phyloP scores from a whole-genome alignment of 2,797 vertebrate species.

The Amazona finschi region DNA sequence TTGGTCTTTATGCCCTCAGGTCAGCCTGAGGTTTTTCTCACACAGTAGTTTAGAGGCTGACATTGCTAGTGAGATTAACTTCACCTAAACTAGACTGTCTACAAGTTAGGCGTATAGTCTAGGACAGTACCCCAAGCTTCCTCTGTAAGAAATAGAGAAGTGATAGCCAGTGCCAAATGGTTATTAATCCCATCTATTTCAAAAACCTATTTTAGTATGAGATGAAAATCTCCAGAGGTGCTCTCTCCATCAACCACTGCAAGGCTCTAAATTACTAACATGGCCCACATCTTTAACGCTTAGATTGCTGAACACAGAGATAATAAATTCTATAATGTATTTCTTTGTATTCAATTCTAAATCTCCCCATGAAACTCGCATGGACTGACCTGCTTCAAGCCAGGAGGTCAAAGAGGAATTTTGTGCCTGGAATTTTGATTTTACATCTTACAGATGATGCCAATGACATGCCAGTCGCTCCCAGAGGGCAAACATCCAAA shows the following conservation, averaged over 20 bases:
- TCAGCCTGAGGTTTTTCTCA: neutral
- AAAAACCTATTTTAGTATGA: neutral
- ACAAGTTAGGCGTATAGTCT: neutral
- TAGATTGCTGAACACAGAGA: neutral
- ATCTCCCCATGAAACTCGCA: neutral
- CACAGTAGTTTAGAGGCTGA: neutral
- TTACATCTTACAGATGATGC: neutral
- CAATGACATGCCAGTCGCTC: neutral
- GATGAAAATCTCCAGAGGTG: constrained; percentile 5
- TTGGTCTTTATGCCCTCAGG: neutral
- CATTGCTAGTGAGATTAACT: neutral
- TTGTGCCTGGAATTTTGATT: neutral
- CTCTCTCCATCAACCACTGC: neutral
- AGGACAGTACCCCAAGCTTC: neutral
- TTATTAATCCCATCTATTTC: constrained; percentile 18
- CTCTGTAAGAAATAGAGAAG: neutral
- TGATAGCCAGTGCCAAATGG: neutral
- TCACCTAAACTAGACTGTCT: neutral
- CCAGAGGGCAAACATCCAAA: neutral
- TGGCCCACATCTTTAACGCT: constrained; percentile 8
- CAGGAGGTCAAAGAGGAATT: neutral
- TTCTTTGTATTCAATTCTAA: neutral
- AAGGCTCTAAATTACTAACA: neutral
- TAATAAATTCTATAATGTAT: neutral
- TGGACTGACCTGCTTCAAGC: neutral